Evolutionary conservation across 2,888 invertebrate species (phyloP).

Genomic region (Isotomurus palustris): DNA sequence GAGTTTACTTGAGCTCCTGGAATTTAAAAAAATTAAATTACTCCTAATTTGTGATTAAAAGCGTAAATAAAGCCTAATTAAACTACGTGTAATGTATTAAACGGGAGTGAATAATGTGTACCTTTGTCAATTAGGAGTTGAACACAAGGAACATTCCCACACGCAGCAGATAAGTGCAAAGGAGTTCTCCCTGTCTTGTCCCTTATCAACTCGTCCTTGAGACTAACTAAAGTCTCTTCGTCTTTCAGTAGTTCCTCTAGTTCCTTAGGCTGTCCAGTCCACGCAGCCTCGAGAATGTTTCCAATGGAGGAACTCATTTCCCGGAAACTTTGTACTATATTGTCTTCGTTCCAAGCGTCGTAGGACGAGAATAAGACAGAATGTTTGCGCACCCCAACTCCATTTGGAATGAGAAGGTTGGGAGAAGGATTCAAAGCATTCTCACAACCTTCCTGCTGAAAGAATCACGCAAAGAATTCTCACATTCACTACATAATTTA

Average conservation of each 20-base stretch:
- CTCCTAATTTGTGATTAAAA: not conserved
- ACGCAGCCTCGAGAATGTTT: conserved; percentile 38
- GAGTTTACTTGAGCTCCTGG: conserved; percentile 36
- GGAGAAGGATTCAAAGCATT: conserved; percentile 29
- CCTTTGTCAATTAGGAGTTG: conserved; percentile 33
- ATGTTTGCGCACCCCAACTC: conserved; percentile 23
- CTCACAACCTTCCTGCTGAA: conserved; percentile 21
- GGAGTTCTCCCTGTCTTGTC: conserved; percentile 24
- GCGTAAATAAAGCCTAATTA: no score
- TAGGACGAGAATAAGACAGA: conserved; percentile 37
- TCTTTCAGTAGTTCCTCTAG: conserved; percentile 23
- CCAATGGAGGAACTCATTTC: conserved; percentile 32
- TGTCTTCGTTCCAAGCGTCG: conserved; percentile 39
- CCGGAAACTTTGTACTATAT: conserved; percentile 26
- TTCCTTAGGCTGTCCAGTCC: conserved; percentile 26
- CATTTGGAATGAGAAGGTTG: conserved; percentile 4
- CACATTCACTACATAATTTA: not conserved
- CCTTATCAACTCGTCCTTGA: conserved; percentile 9
- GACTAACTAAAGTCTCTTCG: conserved; percentile 6
- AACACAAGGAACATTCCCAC: conserved; percentile 36
- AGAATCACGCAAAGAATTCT: not conserved
- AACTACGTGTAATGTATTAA: no score
- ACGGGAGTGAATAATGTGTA: conserved; percentile 5
- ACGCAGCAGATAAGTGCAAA: conserved; percentile 36
- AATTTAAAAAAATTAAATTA: not conserved